Base-by-base conservation (phyloP, 2,888 invertebrate genomes). In the Capitulum mitella region DNA sequence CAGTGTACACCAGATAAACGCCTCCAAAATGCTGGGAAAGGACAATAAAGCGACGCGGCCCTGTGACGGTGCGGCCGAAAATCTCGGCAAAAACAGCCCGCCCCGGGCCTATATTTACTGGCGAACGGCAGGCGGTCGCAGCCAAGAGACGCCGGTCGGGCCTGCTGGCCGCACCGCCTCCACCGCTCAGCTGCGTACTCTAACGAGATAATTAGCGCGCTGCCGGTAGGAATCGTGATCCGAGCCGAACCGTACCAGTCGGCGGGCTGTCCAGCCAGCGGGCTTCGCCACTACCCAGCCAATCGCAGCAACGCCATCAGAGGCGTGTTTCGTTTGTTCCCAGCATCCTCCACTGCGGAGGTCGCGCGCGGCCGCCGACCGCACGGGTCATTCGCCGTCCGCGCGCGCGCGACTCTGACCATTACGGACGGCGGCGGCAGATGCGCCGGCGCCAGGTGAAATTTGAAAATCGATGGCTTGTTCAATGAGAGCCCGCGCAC, bases 381-480 rank as follows among this genome's bases (percentile, higher is more conserved):
- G 22, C 32, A 74, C 12, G 26, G 16, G 32, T 22, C 32, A 34
- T 48, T 58, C 78, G 70, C 78, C 61, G n/a, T 12, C 32, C 29
- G 43, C 6, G 16, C 29, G 14, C 1, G n/a, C 32, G 43, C 40
- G 40, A 64, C 34, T 34, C 34, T 64, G 34, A 29, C 64, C 64
- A 10, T 19, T 64, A 64, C 64, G 64, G 64, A 32, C 64, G 64
- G 64, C 34, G 64, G 34, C 64, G 34, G 64, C 64, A 64, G 64
- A 64, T 64, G 64, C 34, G 16, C 34, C 34, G 19, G 32, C 34
- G 64, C 64, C 64, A 64, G 64, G 64, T 64, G 64, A 64, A 64
- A 64, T 64, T 64, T 64, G 34, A 64, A 64, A 64, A 64, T 64
- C 64, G 64, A 64, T 64, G 34, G 64, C 34, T 64, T 64, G 64